A percentile compares a stretch with the other conserved stretches of the same genome.
Evolutionary conservation across 2,113 vertebrate species (phyloP).

Genomic region (Etheostoma cragini): DNA sequence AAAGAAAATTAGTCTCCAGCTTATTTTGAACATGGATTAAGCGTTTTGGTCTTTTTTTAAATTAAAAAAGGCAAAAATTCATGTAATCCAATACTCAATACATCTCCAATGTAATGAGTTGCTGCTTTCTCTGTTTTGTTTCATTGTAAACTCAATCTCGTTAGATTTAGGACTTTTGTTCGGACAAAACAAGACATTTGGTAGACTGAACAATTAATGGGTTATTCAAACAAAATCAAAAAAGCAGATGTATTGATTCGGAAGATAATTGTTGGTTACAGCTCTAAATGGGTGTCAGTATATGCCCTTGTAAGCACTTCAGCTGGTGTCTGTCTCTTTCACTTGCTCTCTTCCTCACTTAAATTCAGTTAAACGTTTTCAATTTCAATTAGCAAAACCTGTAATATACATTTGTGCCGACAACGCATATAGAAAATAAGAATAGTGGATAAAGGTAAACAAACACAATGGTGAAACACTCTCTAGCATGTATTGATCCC

Average conservation of each 20-base stretch:
- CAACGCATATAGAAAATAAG: background rate
- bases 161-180: background rate
- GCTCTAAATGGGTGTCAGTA: background rate
- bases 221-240: background rate
- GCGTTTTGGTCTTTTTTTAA: background rate
- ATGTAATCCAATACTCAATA: too few species aligned
- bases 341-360: background rate
- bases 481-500: slow-evolving; percentile 36
- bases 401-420: background rate
- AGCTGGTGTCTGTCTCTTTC: background rate
- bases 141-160: background rate
- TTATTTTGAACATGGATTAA: background rate
- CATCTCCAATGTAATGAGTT: background rate
- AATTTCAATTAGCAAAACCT: background rate
- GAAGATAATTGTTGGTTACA: background rate
- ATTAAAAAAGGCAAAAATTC: background rate
- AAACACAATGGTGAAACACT: background rate
- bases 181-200: background rate
- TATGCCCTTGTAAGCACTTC: background rate
- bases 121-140: background rate
- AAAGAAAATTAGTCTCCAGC: background rate
- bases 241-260: background rate
- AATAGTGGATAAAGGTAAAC: background rate
- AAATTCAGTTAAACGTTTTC: background rate
- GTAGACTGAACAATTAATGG: background rate